Conservation (phyloP, 2,888 invertebrate genomes). For the Xylocampa areola region DNA sequence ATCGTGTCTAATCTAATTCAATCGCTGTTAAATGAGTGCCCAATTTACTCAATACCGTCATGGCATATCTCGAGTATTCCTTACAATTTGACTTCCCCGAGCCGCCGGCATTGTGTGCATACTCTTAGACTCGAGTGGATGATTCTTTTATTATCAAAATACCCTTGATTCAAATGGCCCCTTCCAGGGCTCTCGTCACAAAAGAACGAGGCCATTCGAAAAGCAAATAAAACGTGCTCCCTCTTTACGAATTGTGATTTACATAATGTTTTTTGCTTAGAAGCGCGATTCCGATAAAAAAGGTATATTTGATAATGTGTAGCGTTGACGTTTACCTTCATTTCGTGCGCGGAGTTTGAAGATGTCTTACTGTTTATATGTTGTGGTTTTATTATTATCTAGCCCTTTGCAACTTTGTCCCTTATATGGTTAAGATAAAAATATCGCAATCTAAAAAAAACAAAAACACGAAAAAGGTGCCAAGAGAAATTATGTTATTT, state of each 20-base stretch:
- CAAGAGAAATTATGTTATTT: too few species aligned
- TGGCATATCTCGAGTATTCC: constrained; percentile 61
- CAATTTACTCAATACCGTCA: constrained; percentile 66
- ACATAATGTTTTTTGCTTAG: constrained; percentile 70
- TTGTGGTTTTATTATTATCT: not conserved
- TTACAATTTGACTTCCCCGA: constrained; percentile 63
- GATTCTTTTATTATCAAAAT: constrained; percentile 81
- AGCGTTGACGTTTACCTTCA: constrained; percentile 43
- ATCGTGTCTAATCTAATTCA: constrained; percentile 58
- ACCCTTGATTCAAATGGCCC: constrained; percentile 77
- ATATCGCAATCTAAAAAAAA: too few species aligned
- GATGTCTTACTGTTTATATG: not conserved
- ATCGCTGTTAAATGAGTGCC: constrained; percentile 57
- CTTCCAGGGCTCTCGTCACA: constrained; percentile 74
- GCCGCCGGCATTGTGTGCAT: constrained; percentile 63
- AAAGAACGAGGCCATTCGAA: constrained; percentile 72
- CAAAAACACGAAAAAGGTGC: too few species aligned
- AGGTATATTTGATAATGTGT: constrained; percentile 59
- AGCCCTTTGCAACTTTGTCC: too few species aligned
- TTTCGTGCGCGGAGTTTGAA: constrained; percentile 35
- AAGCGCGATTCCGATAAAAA: constrained; percentile 60
- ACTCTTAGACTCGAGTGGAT: constrained; percentile 71
- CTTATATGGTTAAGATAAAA: too few species aligned
- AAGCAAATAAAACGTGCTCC: constrained; percentile 78
- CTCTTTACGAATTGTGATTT: constrained; percentile 72